A percentile compares a stretch with the other conserved stretches of the same genome.
These are phyloP conservation scores for Cerceris ruficornis DNA, from an alignment of 2,888 invertebrate genomes.

Conservation along the genomic window DNA sequence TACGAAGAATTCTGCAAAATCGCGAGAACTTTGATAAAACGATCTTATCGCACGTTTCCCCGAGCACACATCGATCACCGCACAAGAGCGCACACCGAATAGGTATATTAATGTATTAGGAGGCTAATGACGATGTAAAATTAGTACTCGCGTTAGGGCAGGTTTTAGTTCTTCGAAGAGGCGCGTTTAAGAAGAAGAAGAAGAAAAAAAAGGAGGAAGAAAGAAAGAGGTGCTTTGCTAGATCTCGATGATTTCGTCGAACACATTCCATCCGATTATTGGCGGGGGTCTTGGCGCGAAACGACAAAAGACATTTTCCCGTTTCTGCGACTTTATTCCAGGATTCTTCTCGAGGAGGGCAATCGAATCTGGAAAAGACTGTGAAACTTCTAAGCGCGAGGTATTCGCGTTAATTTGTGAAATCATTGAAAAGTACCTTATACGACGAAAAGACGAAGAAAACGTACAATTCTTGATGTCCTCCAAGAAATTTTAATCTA, in stretches of 20 bases:
- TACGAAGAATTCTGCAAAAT: not conserved
- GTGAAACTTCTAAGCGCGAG: not conserved
- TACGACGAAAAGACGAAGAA: too few relatives aligned
- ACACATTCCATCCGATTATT: constrained; percentile 63
- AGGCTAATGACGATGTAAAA: constrained; percentile 2
- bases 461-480: too few relatives aligned
- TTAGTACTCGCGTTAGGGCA: constrained; percentile 8
- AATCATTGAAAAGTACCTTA: too few relatives aligned
- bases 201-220: not conserved
- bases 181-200: not conserved
- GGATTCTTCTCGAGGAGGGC: not conserved
- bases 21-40: not conserved
- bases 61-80: constrained; percentile 20
- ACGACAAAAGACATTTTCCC: constrained; percentile 35
- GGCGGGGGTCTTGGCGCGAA: constrained; percentile 41
- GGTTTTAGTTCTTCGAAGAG: constrained; percentile 6
- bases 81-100: constrained; percentile 31
- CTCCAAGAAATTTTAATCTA: not conserved
- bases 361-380: not conserved
- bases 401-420: not conserved
- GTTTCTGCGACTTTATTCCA: constrained; percentile 26
- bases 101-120: constrained; percentile 13
- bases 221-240: constrained; percentile 38
- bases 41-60: constrained; percentile 13
- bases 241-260: constrained; percentile 54